These are phyloP conservation scores for Schizothorax lantsangensis DNA, from an alignment of 2,797 vertebrate genomes.

Conservation along the genomic window DNA sequence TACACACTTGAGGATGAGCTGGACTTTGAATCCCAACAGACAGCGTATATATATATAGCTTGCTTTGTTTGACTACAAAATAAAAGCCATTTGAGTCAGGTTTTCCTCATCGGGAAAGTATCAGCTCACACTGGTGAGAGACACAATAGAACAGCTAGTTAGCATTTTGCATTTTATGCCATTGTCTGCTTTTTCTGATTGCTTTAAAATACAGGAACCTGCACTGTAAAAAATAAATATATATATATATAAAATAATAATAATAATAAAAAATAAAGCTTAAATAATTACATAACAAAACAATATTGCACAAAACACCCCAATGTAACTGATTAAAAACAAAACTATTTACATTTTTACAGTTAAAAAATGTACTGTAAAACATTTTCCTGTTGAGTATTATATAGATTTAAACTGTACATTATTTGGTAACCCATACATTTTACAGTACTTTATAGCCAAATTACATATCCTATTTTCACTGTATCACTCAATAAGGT, in stretches of 20 bases:
- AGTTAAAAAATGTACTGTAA: background rate
- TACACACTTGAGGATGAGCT: slow-evolving; percentile 74
- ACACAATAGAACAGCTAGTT: background rate
- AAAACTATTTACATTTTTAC: background rate
- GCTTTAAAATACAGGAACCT: background rate
- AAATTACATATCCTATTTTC: background rate
- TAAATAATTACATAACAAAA: background rate
- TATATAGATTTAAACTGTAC: background rate
- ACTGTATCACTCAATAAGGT: background rate
- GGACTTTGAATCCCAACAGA: slow-evolving; percentile 76
- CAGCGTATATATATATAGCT: background rate
- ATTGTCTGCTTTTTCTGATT: background rate
- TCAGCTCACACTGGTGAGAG: background rate
- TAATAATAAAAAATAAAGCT: too few relatives aligned
- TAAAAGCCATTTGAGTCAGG: slow-evolving; percentile 20
- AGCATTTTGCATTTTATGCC: background rate
- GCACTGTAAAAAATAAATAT: too few relatives aligned
- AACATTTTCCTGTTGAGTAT: background rate
- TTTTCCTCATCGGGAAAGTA: background rate
- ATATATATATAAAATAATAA: too few relatives aligned
- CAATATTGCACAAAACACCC: background rate
- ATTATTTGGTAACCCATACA: background rate
- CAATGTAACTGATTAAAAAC: background rate
- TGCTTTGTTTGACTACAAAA: slow-evolving; percentile 41
- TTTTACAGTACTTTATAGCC: background rate